These are phyloP conservation scores for Lathronympha strigana DNA, from an alignment of 2,888 invertebrate genomes.

Conservation along the genomic window DNA sequence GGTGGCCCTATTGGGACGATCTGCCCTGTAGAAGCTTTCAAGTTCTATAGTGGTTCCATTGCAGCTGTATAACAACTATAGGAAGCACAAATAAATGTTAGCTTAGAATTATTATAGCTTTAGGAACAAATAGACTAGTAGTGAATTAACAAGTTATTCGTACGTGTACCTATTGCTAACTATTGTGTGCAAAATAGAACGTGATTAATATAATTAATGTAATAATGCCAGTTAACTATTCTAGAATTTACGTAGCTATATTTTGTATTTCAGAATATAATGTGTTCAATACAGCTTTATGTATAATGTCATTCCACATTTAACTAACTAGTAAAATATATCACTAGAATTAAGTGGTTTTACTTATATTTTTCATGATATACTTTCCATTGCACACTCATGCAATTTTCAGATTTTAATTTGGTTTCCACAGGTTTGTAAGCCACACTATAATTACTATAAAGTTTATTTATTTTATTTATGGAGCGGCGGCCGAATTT, in stretches of 20 bases:
- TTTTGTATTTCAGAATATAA: constrained; percentile 1
- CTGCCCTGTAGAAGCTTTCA: constrained; percentile 13
- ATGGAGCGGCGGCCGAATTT: no score
- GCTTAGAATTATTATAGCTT: constrained; percentile 16
- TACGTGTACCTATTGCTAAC: constrained; percentile 24
- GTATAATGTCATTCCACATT: not conserved
- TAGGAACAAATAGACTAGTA: constrained; percentile 17
- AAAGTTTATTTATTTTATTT: no score
- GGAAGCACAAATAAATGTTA: constrained; percentile 21
- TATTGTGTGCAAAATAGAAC: constrained; percentile 23
- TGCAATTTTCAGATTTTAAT: not conserved
- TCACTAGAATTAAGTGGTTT: not conserved
- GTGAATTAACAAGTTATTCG: constrained; percentile 14
- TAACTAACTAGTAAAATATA: not conserved
- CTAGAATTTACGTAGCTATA: constrained; percentile 2
- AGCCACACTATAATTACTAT: constrained; percentile 22
- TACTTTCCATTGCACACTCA: not conserved
- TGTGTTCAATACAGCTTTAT: not conserved
- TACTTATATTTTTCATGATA: not conserved
- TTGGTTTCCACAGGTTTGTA: constrained; percentile 1
- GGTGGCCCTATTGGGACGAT: no score
- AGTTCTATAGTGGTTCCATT: constrained; percentile 28
- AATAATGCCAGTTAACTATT: not conserved
- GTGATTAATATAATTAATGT: constrained; percentile 23
- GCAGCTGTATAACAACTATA: constrained; percentile 19